Percentiles rank a stretch among this genome's conserved stretches.
These are phyloP conservation scores for Syrmaticus mikado DNA, from an alignment of 2,113 vertebrate genomes.

Conservation along the genomic window DNA sequence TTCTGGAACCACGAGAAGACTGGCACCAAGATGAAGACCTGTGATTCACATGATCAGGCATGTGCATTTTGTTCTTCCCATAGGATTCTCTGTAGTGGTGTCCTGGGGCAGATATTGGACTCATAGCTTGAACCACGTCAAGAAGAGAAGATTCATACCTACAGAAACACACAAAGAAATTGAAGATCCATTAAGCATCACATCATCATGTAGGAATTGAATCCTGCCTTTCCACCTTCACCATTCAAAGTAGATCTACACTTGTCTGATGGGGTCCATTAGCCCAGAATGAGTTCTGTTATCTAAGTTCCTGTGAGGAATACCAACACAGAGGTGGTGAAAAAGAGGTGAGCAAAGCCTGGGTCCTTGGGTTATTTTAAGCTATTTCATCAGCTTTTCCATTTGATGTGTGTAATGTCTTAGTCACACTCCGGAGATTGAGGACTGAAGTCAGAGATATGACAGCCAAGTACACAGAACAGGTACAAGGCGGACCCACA, in stretches of 20 bases:
- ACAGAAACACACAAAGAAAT: constrained; percentile 37
- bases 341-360: neutral
- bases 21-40: constrained; percentile 11
- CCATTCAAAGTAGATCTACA: neutral
- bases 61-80: neutral
- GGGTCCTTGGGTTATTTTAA: neutral
- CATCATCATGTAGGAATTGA: neutral
- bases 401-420: neutral
- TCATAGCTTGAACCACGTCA: constrained; percentile 86
- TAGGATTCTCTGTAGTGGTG: neutral
- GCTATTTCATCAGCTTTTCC: constrained; percentile 17
- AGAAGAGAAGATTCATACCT: constrained; percentile 86
- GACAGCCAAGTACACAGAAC: neutral
- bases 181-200: neutral
- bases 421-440: neutral
- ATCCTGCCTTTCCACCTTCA: neutral
- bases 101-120: constrained; percentile 69
- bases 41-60: neutral
- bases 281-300: neutral
- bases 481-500: neutral
- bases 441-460: neutral
- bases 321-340: neutral
- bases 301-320: neutral
- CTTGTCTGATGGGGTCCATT: neutral
- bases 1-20: constrained; percentile 45